These are phyloP conservation scores for Trachymyrmex cornetzi DNA, from an alignment of 1,140 invertebrate species.

Conservation along the genomic window DNA sequence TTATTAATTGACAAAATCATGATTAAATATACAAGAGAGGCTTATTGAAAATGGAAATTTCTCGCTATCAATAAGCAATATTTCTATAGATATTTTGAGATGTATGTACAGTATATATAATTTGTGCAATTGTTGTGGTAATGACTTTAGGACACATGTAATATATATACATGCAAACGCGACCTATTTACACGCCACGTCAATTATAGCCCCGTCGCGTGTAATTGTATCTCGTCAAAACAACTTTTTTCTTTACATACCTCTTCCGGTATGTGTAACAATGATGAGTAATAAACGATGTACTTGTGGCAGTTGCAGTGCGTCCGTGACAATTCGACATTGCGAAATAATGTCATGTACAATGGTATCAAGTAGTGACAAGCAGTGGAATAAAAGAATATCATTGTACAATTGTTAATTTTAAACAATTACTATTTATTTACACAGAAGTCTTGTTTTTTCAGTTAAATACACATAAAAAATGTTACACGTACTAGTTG, in stretches of 20 bases:
- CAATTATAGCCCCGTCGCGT: constrained; percentile 22
- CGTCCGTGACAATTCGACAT: constrained; percentile 26
- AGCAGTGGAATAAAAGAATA: background rate
- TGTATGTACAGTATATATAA: background rate
- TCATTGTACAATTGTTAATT: background rate
- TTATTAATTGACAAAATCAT: background rate
- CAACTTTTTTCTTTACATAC: constrained; percentile 36
- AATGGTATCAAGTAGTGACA: background rate
- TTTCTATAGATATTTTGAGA: background rate
- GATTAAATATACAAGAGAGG: background rate
- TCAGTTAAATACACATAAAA: background rate
- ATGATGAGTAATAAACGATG: constrained; percentile 37
- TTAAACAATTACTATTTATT: background rate
- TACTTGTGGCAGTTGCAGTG: background rate
- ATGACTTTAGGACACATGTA: background rate
- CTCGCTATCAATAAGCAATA: background rate
- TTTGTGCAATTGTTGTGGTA: background rate
- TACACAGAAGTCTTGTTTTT: background rate
- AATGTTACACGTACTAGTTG: no score
- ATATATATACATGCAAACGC: background rate
- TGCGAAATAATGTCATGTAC: background rate
- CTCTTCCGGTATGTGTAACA: constrained; percentile 53
- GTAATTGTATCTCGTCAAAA: constrained; percentile 57
- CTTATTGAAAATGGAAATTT: background rate
- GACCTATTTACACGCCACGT: constrained; percentile 34